These are phyloP conservation scores for Phrixothrix hirtus DNA, from an alignment of 2,888 invertebrate genomes.

Conservation along the genomic window DNA sequence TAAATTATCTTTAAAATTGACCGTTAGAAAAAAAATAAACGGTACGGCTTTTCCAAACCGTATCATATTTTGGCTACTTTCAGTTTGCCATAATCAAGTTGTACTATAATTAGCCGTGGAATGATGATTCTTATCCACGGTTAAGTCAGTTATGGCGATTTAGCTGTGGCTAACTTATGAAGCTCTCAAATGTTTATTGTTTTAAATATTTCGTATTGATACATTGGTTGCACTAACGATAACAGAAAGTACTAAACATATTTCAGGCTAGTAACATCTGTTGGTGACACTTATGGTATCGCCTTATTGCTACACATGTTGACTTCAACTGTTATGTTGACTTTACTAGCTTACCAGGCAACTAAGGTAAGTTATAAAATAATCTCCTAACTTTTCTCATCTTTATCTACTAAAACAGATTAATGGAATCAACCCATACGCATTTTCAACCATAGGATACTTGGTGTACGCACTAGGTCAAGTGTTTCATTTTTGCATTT, in stretches of 20 bases:
- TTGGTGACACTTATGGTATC: slow-evolving; percentile 84
- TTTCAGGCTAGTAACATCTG: slow-evolving; percentile 74
- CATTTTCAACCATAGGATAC: slow-evolving; percentile 78
- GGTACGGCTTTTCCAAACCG: too few species aligned
- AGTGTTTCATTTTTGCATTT: slow-evolving; percentile 86
- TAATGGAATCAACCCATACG: slow-evolving; percentile 74
- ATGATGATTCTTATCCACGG: too few species aligned
- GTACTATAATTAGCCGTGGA: too few species aligned
- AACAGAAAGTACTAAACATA: neutral
- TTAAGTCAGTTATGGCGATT: too few species aligned
- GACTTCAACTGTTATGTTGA: slow-evolving; percentile 80
- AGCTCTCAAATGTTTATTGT: too few species aligned
- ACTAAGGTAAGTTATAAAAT: slow-evolving; percentile 66
- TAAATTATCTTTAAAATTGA: too few species aligned
- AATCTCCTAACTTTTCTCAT: neutral
- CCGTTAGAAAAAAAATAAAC: too few species aligned
- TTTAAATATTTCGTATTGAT: too few species aligned
- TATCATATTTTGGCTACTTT: too few species aligned
- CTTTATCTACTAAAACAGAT: slow-evolving; percentile 58
- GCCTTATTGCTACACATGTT: slow-evolving; percentile 83
- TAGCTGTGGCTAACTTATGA: too few species aligned
- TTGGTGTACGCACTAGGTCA: slow-evolving; percentile 79
- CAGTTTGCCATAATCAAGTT: too few species aligned
- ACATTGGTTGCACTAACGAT: too few species aligned
- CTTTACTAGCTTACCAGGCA: slow-evolving; percentile 82